Percentiles rank a stretch among this genome's conserved stretches.
Conservation (phyloP, 2,888 invertebrate genomes). For the Drosophila pullipes region DNA sequence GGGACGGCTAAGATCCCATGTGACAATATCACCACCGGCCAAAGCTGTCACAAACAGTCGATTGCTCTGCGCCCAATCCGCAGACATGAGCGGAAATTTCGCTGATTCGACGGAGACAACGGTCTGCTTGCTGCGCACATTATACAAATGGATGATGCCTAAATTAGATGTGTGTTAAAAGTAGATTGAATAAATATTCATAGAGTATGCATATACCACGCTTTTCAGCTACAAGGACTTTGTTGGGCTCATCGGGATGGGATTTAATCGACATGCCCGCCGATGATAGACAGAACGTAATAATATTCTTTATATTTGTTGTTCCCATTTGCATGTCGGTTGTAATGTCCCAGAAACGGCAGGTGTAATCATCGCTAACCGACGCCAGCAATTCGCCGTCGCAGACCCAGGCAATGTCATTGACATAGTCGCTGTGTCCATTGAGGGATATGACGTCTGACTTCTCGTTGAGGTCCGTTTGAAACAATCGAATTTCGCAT, state of each 20-base stretch:
- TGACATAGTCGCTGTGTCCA: slow-evolving; percentile 90
- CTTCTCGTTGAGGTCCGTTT: slow-evolving; percentile 86
- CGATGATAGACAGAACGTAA: slow-evolving; percentile 88
- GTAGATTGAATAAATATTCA: no score
- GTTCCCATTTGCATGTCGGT: slow-evolving; percentile 83
- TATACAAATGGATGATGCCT: slow-evolving; percentile 90
- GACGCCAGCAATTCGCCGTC: slow-evolving; percentile 90
- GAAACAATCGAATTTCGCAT: slow-evolving; percentile 87
- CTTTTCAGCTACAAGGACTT: slow-evolving; percentile 91
- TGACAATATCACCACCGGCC: slow-evolving; percentile 88
- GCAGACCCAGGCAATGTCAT: slow-evolving; percentile 89
- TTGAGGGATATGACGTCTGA: slow-evolving; percentile 84
- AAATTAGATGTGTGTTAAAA: not conserved
- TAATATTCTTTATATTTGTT: slow-evolving; percentile 86
- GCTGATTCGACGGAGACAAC: slow-evolving; percentile 89
- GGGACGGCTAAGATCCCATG: slow-evolving; percentile 89
- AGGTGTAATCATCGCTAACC: slow-evolving; percentile 91
- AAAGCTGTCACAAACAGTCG: slow-evolving; percentile 87
- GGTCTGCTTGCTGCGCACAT: slow-evolving; percentile 88
- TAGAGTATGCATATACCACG: slow-evolving; percentile 83
- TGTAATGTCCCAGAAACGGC: slow-evolving; percentile 88
- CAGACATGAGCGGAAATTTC: slow-evolving; percentile 88
- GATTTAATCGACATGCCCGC: slow-evolving; percentile 89
- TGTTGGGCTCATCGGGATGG: slow-evolving; percentile 89
- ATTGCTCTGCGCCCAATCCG: slow-evolving; percentile 90